Percentiles rank a stretch among this genome's conserved stretches.
phyloP scores from a whole-genome alignment of 2,888 invertebrate genomes.

The Harpagoxenus sublaevis region DNA sequence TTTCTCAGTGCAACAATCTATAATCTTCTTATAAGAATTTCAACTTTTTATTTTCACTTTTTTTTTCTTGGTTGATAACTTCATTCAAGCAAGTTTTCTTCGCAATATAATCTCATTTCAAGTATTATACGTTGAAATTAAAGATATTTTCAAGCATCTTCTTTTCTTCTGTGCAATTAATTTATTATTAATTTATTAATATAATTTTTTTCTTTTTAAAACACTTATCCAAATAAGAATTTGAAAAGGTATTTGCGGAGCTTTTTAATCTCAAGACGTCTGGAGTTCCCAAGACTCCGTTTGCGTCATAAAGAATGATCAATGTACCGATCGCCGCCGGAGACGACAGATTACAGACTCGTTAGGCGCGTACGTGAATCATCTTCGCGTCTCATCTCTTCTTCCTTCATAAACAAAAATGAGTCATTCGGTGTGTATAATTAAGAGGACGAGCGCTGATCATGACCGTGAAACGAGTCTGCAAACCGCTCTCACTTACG shows the following conservation, averaged over 20 bases:
- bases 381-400: constrained; percentile 30
- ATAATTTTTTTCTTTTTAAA: background rate
- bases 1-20: too few relatives aligned
- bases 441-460: constrained; percentile 78
- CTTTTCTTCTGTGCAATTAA: background rate
- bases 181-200: background rate
- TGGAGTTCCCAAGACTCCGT: background rate
- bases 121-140: too few relatives aligned
- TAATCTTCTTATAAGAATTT: too few relatives aligned
- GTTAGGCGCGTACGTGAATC: constrained; percentile 11
- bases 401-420: constrained; percentile 58
- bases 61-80: too few relatives aligned
- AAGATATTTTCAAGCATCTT: too few relatives aligned
- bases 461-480: constrained; percentile 76
- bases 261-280: background rate
- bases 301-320: background rate
- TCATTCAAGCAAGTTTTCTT: too few relatives aligned
- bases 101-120: too few relatives aligned
- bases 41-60: too few relatives aligned
- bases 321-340: background rate
- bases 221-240: background rate
- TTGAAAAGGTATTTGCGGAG: background rate
- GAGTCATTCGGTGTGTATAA: constrained; percentile 68
- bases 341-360: background rate
- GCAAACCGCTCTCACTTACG: constrained; percentile 36